Conservation (phyloP, 2,113 vertebrate species). For the Madoqua kirkii region DNA sequence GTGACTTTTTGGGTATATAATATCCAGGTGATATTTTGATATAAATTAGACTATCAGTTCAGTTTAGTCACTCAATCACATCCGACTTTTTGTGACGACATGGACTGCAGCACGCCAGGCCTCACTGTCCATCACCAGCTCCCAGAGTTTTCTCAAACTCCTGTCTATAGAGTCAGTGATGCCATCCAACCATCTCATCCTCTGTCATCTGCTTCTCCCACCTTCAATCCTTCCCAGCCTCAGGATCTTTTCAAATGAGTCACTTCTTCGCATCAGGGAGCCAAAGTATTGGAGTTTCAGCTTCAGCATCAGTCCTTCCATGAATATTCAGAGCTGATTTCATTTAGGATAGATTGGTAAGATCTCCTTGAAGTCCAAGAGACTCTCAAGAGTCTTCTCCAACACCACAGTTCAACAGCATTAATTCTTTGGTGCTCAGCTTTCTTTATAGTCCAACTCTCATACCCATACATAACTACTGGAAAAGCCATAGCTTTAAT, state of each 20-base stretch:
- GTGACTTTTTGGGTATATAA: background rate
- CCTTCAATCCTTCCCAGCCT: background rate
- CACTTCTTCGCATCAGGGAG: background rate
- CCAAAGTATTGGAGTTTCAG: background rate
- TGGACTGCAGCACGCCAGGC: background rate
- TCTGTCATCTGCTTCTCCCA: rapidly evolving
- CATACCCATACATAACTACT: background rate
- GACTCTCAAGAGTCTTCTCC: background rate
- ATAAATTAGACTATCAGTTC: background rate
- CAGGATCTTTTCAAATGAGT: background rate
- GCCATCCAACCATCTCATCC: background rate
- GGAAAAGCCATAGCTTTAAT: background rate
- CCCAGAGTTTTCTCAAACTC: background rate
- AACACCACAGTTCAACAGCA: background rate
- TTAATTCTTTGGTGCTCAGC: background rate
- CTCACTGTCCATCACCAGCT: background rate
- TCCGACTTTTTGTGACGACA: background rate
- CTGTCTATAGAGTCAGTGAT: background rate
- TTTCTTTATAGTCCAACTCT: background rate
- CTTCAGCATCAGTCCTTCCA: background rate
- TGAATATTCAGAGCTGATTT: background rate
- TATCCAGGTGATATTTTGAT: background rate
- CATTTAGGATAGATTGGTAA: background rate
- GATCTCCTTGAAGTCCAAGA: background rate
- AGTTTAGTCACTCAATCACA: background rate